Evolutionary conservation across 1,140 invertebrate genomes (phyloP), one percentile per base, ranked within the genome.

Genomic region (Drosophila elegans): DNA sequence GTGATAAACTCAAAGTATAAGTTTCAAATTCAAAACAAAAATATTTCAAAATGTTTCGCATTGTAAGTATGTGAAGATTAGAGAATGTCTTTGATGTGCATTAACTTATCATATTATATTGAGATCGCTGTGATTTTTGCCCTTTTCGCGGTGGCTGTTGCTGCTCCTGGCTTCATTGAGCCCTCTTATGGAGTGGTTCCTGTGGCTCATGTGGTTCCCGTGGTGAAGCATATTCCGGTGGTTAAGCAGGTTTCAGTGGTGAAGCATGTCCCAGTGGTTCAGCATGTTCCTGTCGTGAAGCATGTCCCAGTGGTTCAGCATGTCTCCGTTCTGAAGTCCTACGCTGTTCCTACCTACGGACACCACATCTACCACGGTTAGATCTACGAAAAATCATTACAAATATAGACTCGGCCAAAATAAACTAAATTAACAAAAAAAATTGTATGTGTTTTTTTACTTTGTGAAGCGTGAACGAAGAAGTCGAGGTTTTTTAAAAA

Each of bases 111-210:
- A 32, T 12, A 29, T 6, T 45, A 6, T 39, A 9, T 27, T 4
- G 2, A 76, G 69, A 36, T 73, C 41, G 49, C 56, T 32, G 49
- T 48, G 4, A 32, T 76, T 44, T 27, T 69, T 25, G 66, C 49
- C 21, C 44, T 69, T 34, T 32, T 67, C 11, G 41, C 72, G 1
- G 3, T 76, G 27, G 63, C 73, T 5, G 39, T 59, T 1, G 74
- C 74, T 25, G 74, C 72, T 76, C 74, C 74, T 29, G 44, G 74
- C 12, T 76, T 59, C 49, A 46, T 76, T 38, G 72, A 76, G 21
- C 61, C 61, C 10, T 54, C 57, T 48, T 46, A 74, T 13, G 76
- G 62, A 11, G 32, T 79, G 29, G 36, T 72, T 0, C 38, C 72
- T 2, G 72, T 74, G 21, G 49, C 72, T 0, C 60, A 36, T 1